These are phyloP conservation scores for Pholis gunnellus DNA, from an alignment of 2,113 vertebrate species.

Conservation along the genomic window DNA sequence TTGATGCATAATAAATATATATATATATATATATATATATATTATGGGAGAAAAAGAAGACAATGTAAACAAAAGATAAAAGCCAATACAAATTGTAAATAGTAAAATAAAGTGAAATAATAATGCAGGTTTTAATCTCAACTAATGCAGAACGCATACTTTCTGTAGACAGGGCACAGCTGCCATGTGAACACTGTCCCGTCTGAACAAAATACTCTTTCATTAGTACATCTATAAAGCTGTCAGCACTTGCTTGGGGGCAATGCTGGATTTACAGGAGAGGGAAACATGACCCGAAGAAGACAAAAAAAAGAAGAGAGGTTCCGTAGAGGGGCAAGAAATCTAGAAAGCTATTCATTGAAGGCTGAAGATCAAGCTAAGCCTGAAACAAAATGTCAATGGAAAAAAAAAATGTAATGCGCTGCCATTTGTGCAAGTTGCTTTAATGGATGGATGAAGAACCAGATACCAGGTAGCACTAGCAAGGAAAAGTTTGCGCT, in stretches of 20 bases:
- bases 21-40: no score
- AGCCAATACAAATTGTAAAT: no score
- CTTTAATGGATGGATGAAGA: background rate
- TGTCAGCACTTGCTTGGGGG: constrained; percentile 36
- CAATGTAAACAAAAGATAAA: background rate
- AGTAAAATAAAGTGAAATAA: background rate
- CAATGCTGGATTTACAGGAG: constrained; percentile 8
- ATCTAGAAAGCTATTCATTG: constrained; percentile 6
- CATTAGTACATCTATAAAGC: constrained; percentile 45
- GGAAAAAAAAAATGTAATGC: background rate
- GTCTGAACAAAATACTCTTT: constrained; percentile 11
- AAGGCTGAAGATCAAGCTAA: background rate
- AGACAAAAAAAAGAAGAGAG: background rate
- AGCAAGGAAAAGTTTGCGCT: background rate
- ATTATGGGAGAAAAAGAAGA: background rate
- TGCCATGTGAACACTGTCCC: background rate
- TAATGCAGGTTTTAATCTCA: background rate
- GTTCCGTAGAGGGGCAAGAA: background rate
- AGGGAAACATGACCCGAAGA: background rate
- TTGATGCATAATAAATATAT: no score
- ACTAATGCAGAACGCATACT: background rate
- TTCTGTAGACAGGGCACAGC: background rate
- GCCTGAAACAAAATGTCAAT: background rate
- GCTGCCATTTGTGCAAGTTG: background rate
- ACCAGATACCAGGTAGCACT: background rate